Evolutionary conservation across 92 coral and sea anemone species (phyloP), one percentile per base, ranked within the genome.

Genomic region (Muricea muricata): DNA sequence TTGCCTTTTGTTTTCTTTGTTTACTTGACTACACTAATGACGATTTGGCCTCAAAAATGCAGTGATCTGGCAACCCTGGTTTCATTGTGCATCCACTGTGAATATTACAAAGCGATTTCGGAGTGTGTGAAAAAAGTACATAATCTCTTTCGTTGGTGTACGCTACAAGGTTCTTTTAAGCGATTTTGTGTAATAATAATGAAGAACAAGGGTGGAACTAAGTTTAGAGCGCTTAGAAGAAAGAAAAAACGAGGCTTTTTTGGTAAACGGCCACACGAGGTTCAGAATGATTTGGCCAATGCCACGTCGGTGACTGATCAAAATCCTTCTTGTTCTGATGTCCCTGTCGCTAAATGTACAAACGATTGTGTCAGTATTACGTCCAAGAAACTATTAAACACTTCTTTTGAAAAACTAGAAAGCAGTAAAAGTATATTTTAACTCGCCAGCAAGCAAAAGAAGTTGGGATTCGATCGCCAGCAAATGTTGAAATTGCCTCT

Each of bases 401-500:
- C 3, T 65, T 25, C 73, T n/a, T n/a, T n/a, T n/a, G n/a, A n/a
- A n/a, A n/a, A n/a, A n/a, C n/a, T n/a, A n/a, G 71, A 63, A 31
- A n/a, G 17, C 29, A 63, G 33, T 4, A 63, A 52, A 3, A 12
- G 58, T n/a, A 52, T n/a, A n/a, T 52, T 8, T 13, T 13, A 52
- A n/a, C 58, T 13, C 18, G 58, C 58, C 18, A 3, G 18, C 23
- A n/a, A 52, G 58, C 18, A 8, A 52, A 52, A 52, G 14, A 13
- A n/a, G 18, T n/a, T 63, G 71, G 71, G 17, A 8, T 63, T 20
- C n/a, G 71, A 12, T 63, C 71, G 39, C 13, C 70, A 63, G 6
- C 70, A 3, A 4, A 63, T 3, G 70, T 31, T 26, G 70, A 63
- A 63, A 63, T n/a, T 20, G 90, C 88, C 80, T 80, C 46, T 57